phyloP scores from a whole-genome alignment of 2,113 vertebrate genomes.

The Piprites chloris region DNA sequence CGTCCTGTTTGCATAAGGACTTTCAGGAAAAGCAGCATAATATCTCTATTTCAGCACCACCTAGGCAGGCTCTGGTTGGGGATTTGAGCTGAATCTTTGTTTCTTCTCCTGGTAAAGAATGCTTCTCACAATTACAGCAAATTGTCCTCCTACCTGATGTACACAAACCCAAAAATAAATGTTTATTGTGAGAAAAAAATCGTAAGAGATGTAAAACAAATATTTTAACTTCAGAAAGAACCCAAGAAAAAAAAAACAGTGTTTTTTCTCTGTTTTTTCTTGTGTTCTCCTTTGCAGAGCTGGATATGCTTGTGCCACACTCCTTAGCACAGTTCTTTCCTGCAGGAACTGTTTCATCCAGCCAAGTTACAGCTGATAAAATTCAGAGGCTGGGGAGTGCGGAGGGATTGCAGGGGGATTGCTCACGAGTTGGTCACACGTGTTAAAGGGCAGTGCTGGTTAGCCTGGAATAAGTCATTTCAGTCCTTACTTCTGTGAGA shows the following conservation, averaged over 20 bases:
- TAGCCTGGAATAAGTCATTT: not conserved
- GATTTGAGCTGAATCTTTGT: not conserved
- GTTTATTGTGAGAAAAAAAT: not conserved
- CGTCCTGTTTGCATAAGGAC: slow-evolving; percentile 71
- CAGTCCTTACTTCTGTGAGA: not conserved
- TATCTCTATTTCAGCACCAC: slow-evolving; percentile 55
- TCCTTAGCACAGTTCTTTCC: not conserved
- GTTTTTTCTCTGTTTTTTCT: not conserved
- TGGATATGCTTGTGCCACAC: not conserved
- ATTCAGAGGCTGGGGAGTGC: not conserved
- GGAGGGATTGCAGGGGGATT: not conserved
- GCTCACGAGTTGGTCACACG: not conserved
- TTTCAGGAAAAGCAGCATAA: slow-evolving; percentile 55
- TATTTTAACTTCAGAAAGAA: not conserved
- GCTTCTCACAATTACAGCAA: not conserved
- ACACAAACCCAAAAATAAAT: not conserved
- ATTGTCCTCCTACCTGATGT: not conserved
- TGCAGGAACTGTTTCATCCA: not conserved
- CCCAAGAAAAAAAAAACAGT: not conserved
- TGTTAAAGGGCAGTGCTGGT: not conserved
- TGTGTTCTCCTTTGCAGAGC: not conserved
- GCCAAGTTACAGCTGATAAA: no score
- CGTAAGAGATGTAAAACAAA: not conserved
- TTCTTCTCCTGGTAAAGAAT: not conserved
- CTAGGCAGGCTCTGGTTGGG: not conserved